Evolutionary conservation across 2,113 vertebrate genomes (phyloP).

Genomic region (Hippolais icterina): DNA sequence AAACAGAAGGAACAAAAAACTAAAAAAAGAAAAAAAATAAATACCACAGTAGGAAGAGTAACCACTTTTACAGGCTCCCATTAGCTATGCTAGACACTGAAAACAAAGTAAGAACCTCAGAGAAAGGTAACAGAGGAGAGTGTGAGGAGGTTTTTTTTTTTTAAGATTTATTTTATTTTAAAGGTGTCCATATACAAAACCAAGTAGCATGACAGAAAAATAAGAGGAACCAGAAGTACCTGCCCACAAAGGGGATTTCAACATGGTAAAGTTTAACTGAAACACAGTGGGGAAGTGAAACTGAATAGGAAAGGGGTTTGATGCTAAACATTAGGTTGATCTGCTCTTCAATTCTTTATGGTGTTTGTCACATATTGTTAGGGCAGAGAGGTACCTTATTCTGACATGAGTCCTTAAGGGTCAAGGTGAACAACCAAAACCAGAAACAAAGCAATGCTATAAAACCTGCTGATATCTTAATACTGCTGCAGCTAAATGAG

Average conservation of each 20-base stretch:
- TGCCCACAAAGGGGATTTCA: constrained; percentile 67
- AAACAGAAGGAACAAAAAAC: not conserved
- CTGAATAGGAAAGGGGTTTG: not conserved
- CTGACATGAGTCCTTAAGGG: not conserved
- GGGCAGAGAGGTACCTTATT: not conserved
- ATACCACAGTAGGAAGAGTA: not conserved
- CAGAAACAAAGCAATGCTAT: not conserved
- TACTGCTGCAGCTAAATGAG: not conserved
- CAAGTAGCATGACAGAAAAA: constrained; percentile 36
- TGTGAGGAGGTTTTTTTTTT: fast-evolving
- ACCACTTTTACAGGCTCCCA: not conserved
- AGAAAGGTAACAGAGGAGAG: not conserved
- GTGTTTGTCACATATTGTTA: not conserved
- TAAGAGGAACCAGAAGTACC: constrained; percentile 62
- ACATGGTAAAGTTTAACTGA: constrained; percentile 55
- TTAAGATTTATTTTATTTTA: not conserved
- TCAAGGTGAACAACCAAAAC: not conserved
- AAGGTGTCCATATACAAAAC: constrained; percentile 17
- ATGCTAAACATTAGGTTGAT: not conserved
- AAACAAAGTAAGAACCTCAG: not conserved
- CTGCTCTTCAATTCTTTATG: not conserved
- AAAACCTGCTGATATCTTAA: not conserved
- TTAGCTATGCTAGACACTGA: not conserved
- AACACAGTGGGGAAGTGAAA: constrained; percentile 52
- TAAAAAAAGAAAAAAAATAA: not conserved